Evolutionary conservation across 1,140 invertebrate genomes (phyloP).

Genomic region (Drosophila pruinosa): DNA sequence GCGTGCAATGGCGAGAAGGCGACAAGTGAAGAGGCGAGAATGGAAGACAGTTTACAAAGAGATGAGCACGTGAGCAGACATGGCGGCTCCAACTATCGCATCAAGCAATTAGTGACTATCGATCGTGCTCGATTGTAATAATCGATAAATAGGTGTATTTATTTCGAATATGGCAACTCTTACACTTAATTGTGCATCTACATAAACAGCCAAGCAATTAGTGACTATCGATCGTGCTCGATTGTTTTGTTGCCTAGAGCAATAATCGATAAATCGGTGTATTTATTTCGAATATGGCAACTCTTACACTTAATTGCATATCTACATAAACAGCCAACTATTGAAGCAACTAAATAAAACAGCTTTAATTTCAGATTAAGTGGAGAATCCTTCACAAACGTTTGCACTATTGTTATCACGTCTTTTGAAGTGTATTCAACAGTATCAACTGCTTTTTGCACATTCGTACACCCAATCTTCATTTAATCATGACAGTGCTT

Average conservation of each 20-base stretch:
- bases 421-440: neutral
- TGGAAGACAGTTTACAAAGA: constrained; percentile 4
- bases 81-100: neutral
- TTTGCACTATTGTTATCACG: neutral
- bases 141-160: no score
- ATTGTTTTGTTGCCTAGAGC: no score
- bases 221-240: no score
- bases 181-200: no score
- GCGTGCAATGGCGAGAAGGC: constrained; percentile 46
- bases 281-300: no score
- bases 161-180: no score
- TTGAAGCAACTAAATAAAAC: no score
- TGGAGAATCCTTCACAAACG: neutral
- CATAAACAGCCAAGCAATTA: no score
- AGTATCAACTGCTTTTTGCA: neutral
- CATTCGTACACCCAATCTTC: neutral
- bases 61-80: neutral
- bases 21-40: constrained; percentile 14
- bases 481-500: constrained; percentile 4
- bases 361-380: neutral
- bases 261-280: no score
- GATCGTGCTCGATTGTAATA: neutral
- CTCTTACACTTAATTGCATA: no score
- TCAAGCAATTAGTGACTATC: neutral
- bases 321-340: no score